Evolutionary conservation across 2,797 vertebrate species (phyloP).

Genomic region (Perodicticus potto): DNA sequence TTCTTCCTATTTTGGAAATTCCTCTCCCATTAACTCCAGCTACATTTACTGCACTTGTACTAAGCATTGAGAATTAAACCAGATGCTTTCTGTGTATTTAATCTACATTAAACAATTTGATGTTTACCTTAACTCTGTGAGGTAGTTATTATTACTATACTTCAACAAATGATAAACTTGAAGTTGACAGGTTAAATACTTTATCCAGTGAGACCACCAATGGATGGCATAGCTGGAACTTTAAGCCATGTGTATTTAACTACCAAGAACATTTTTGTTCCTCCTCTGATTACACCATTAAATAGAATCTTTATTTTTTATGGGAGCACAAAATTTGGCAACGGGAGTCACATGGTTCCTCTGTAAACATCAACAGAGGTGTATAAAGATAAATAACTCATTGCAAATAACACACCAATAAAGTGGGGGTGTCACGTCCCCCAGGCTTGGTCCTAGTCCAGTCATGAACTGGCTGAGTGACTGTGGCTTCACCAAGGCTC

Average conservation of each 20-base stretch:
- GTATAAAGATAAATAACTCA: background rate
- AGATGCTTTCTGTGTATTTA: background rate
- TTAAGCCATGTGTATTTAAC: constrained; percentile 24
- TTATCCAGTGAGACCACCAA: background rate
- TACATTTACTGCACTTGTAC: background rate
- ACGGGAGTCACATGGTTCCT: background rate
- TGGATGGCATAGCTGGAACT: background rate
- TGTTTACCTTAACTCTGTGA: background rate
- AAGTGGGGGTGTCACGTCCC: background rate
- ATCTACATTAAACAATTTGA: background rate
- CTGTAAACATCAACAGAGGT: background rate
- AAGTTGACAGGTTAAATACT: background rate
- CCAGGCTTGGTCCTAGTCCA: background rate
- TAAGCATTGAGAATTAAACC: background rate
- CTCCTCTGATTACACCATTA: background rate
- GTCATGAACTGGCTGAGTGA: background rate
- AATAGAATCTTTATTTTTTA: background rate
- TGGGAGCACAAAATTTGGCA: background rate
- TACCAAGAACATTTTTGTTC: background rate
- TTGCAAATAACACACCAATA: background rate
- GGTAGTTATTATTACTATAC: constrained; percentile 5
- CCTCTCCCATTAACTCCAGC: background rate
- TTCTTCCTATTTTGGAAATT: constrained; percentile 44
- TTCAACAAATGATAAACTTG: background rate
- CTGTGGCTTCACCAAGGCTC: background rate